Evolutionary conservation across 2,113 vertebrate genomes (phyloP).

Genomic region (Setophaga coronata): DNA sequence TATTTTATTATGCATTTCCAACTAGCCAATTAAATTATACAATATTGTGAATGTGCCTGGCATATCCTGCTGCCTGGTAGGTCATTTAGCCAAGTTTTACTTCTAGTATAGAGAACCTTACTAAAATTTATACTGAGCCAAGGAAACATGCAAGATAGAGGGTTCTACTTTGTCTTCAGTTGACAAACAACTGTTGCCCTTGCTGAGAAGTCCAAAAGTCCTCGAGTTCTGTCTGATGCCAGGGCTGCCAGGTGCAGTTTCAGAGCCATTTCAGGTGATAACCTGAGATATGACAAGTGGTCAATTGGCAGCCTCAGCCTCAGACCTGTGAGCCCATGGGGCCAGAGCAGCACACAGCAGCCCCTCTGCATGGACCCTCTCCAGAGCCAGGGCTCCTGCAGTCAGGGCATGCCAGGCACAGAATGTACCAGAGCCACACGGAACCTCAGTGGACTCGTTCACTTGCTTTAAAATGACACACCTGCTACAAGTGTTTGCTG

Average conservation of each 20-base stretch:
- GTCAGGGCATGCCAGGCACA: neutral
- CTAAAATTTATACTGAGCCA: neutral
- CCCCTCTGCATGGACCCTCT: neutral
- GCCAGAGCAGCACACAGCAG: neutral
- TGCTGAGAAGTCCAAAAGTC: neutral
- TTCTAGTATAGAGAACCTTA: neutral
- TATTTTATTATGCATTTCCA: conserved; percentile 41
- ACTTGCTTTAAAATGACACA: neutral
- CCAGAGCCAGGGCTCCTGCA: rapidly evolving
- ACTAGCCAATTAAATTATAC: conserved; percentile 1
- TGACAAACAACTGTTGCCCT: neutral
- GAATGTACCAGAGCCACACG: rapidly evolving
- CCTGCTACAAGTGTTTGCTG: neutral
- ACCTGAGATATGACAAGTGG: rapidly evolving
- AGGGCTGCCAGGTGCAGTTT: neutral
- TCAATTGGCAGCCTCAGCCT: neutral
- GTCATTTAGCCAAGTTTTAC: neutral
- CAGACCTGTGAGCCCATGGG: neutral
- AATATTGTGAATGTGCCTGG: neutral
- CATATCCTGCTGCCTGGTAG: neutral
- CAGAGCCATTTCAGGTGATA: neutral
- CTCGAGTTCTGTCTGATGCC: neutral
- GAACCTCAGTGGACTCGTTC: neutral
- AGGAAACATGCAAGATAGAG: neutral
- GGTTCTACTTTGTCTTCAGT: neutral